Evolutionary conservation across 2,113 vertebrate species (phyloP), one percentile per base, ranked within the genome.

Genomic region (Siniperca chuatsi): DNA sequence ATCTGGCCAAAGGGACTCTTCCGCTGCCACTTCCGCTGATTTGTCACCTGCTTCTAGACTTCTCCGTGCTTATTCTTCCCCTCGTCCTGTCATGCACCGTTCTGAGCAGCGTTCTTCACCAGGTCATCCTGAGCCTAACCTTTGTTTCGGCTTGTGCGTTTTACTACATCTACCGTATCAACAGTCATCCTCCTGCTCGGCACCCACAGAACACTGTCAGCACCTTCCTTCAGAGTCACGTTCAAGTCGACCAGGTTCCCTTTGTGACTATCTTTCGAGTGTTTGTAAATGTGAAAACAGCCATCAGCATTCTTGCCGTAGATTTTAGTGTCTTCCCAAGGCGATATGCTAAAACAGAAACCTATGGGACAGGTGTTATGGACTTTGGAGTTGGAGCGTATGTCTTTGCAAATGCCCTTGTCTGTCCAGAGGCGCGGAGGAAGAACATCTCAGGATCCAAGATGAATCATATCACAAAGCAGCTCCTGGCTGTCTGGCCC

Each of bases 351-450:
- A 99, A 99, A 92, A 94, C 97, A 0, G 98, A 99, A 93, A 97
- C 96, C 37, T 99, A 99, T 4, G 98, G 98, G 42, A 99, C 97
- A 1, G 98, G 98, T 4, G 94, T 95, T 12, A 99, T 99, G 98
- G 98, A 99, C 92, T 92, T 97, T 44, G 98, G 98, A 6, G 98
- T 98, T 2, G 98, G 98, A 71, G 96, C 96, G 0, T 99, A 97
- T 57, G 82, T 98, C 83, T 97, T 99, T 69, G 97, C 97, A 0
- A 97, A 98, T 8, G 97, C 97, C 42, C 92, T 99, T 0, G 96
- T 99, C 54, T 97, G 96, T 90, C 96, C 97, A 11, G 98, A 99
- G 86, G 96, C 97, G 0, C 96, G 97, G 18, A 92, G 94, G 18
- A 97, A 95, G 79, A 18, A 90, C 10, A 2, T 20, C 5, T 29